Base-by-base conservation (phyloP, 2,797 vertebrate species). In the Pangasius larnaudii region DNA sequence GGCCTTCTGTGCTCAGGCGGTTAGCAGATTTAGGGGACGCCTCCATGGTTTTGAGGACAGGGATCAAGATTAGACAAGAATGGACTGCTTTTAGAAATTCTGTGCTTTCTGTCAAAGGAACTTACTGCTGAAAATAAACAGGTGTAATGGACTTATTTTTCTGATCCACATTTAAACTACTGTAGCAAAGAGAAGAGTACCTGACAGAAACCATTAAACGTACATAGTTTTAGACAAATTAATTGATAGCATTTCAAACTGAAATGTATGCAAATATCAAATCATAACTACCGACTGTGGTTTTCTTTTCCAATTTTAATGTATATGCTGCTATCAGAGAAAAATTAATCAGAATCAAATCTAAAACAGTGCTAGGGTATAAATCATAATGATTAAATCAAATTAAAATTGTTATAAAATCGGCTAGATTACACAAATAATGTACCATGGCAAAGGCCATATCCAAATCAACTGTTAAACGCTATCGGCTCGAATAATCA, bases 1-100 rank as follows among this genome's bases (percentile, higher is more conserved):
- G 63, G 42, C 84, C 77, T 89, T 81, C 77, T 51, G 77, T 13
- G 58, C 67, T 82, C 74, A 63, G 63, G 30, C 51, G 18, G 67
- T 59, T 61, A 65, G 53, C 36, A 42, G 65, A 22, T 80, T 56
- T 30, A 33, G 6, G 27, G 49, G 42, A 82, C 7, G 13, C 2
- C 24, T n/a, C 39, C 24, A 11, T 24, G 24, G 61, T 19, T n/a
- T 42, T 36, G 30, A 11, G 2, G 10, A 69, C 75, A 33, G 30
- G 30, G 85, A 36, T 67, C 33, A 11, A 42, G 61, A 69, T 39
- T 11, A 65, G 46, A 78, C 13, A n/a, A 67, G 46, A 86, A 86
- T 24, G 10, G 58, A 19, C 39, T 5, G 24, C 63, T 80, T 56
- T 58, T 67, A 79, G 46, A 18, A 56, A 0, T 2, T 63, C 49